Conservation (phyloP, 2,888 invertebrate genomes). For the Trachelus troglodyta region DNA sequence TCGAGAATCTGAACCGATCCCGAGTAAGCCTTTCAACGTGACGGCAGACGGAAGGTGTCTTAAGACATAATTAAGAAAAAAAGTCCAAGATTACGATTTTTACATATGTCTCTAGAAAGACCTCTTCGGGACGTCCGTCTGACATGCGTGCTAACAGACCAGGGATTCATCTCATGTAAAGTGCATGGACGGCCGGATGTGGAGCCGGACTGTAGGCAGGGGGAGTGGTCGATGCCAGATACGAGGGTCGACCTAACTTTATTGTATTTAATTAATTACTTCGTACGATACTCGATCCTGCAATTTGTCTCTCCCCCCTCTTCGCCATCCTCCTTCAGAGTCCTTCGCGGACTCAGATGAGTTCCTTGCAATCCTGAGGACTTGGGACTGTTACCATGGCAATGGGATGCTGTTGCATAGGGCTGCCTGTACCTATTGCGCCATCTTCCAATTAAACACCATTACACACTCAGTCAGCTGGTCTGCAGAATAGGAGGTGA, state of each 20-base stretch:
- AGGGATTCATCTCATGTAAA: neutral
- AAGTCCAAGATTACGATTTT: neutral
- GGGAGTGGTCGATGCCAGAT: conserved; percentile 59
- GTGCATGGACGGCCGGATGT: conserved; percentile 29
- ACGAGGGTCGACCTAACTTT: conserved; percentile 56
- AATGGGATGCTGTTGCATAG: neutral
- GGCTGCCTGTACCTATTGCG: conserved; percentile 1
- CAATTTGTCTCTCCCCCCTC: conserved; percentile 50
- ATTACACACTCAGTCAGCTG: neutral
- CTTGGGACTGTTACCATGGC: neutral
- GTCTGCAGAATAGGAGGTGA: neutral
- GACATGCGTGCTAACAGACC: neutral
- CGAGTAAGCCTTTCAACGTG: neutral
- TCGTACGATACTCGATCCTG: conserved; percentile 53
- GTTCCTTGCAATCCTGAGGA: neutral
- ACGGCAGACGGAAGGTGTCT: neutral
- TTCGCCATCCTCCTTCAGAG: conserved; percentile 21
- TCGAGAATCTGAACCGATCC: neutral
- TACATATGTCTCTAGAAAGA: neutral
- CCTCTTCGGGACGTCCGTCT: neutral
- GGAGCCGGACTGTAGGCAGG: conserved; percentile 12
- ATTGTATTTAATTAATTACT: conserved; percentile 61
- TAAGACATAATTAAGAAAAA: neutral
- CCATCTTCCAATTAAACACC: neutral
- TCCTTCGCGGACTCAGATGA: conserved; percentile 12